Percentiles rank a stretch among this genome's conserved stretches.
Conservation (phyloP, 23 tunicate genomes). For the Ascidia mentula region DNA sequence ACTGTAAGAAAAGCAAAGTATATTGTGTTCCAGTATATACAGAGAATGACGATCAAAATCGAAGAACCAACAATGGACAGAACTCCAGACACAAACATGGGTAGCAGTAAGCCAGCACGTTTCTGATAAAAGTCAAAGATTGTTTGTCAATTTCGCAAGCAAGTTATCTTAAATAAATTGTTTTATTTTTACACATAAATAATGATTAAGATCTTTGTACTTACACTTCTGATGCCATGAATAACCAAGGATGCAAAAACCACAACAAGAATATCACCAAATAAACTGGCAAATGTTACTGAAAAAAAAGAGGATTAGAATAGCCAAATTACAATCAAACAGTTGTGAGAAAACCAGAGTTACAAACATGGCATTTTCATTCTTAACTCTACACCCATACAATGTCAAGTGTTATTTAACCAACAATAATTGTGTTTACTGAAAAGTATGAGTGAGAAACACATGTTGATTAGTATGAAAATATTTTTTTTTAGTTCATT, state of each 20-base stretch:
- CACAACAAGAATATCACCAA: slow-evolving; percentile 26
- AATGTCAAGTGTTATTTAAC: too few relatives aligned
- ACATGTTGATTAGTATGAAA: too few relatives aligned
- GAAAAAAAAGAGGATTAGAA: too few relatives aligned
- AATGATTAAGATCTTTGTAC: neutral
- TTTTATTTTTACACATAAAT: neutral
- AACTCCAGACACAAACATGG: slow-evolving; percentile 27
- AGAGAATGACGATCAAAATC: slow-evolving; percentile 30
- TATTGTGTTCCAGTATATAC: slow-evolving; percentile 27
- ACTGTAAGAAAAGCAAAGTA: neutral
- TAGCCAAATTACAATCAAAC: too few relatives aligned
- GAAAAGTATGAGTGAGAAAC: too few relatives aligned
- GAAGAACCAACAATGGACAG: slow-evolving; percentile 18
- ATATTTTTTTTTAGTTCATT: too few relatives aligned
- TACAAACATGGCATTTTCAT: too few relatives aligned
- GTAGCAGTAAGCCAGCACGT: slow-evolving; percentile 33
- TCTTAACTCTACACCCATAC: too few relatives aligned
- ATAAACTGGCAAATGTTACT: too few relatives aligned
- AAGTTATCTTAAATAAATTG: neutral
- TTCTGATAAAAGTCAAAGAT: slow-evolving; percentile 21
- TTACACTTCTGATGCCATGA: slow-evolving; percentile 33
- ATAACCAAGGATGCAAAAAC: slow-evolving; percentile 14
- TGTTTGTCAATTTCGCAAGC: too few relatives aligned
- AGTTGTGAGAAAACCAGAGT: too few relatives aligned
- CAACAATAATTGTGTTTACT: too few relatives aligned